phyloP scores from a whole-genome alignment of 1,140 invertebrate genomes.

The Penaeus japonicus region DNA sequence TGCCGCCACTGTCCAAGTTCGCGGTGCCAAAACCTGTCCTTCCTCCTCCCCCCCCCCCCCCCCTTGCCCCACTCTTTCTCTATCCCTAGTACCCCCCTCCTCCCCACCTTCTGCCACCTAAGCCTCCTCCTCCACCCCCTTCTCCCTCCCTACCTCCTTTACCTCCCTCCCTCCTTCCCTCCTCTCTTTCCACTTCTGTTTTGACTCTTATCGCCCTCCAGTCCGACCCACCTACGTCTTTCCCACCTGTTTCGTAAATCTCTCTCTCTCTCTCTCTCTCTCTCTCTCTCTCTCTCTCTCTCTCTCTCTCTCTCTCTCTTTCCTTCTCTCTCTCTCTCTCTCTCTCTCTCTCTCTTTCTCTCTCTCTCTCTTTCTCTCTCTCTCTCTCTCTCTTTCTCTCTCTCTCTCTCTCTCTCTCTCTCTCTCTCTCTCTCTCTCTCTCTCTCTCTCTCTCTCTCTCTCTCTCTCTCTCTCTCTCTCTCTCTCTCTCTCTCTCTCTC shows the following conservation, averaged over 20 bases:
- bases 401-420: conserved; percentile 15
- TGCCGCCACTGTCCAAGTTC: no score
- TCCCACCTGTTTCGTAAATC: no score
- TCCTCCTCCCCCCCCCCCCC: neutral
- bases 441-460: neutral
- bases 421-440: neutral
- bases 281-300: neutral
- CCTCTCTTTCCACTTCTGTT: no score
- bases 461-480: neutral
- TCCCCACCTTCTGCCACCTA: neutral
- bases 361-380: neutral
- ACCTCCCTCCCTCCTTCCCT: neutral
- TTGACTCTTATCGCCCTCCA: no score
- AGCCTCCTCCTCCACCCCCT: neutral
- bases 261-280: neutral
- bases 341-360: neutral
- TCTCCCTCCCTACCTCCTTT: neutral
- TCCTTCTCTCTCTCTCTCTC: neutral
- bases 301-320: neutral
- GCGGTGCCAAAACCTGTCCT: neutral
- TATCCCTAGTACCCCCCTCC: neutral
- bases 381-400: conserved; percentile 17
- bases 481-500: conserved; percentile 20
- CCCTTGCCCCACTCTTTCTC: neutral
- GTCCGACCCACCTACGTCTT: no score